Evolutionary conservation across 2,888 invertebrate genomes (phyloP).

Genomic region (Caenorhabditis uteleia): DNA sequence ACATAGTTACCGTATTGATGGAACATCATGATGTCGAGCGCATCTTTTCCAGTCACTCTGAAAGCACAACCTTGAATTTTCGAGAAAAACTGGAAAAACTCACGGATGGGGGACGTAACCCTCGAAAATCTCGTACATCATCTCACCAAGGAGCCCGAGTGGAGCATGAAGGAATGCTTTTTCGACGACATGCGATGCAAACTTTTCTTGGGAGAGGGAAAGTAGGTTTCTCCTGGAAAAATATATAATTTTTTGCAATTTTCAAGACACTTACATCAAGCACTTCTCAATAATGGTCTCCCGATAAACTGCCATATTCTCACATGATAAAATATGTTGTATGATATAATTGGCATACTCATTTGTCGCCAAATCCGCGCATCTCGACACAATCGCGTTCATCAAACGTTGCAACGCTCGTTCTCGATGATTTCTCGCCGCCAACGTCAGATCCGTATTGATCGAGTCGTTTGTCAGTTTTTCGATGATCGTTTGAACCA

Average conservation of each 20-base stretch:
- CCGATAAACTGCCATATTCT: constrained; percentile 43
- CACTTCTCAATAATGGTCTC: constrained; percentile 54
- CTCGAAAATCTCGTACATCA: constrained; percentile 63
- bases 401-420: constrained; percentile 35
- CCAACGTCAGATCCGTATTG: constrained; percentile 12
- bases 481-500: constrained; percentile 51
- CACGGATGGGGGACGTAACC: constrained; percentile 60
- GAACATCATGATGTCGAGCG: constrained; percentile 63
- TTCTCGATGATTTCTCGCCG: constrained; percentile 9
- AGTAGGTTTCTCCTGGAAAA: constrained; percentile 55
- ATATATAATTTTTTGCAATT: not conserved
- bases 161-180: constrained; percentile 55
- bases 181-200: constrained; percentile 65
- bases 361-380: constrained; percentile 49
- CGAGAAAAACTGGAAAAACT: constrained; percentile 2
- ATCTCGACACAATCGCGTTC: constrained; percentile 23
- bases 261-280: constrained; percentile 45
- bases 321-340: constrained; percentile 54
- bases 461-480: constrained; percentile 29
- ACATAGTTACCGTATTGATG: constrained; percentile 68
- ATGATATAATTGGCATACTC: constrained; percentile 67
- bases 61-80: not conserved
- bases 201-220: constrained; percentile 64
- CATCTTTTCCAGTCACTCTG: constrained; percentile 52
- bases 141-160: constrained; percentile 41